These are phyloP conservation scores for Nettapus auritus DNA, from an alignment of 2,113 vertebrate genomes.

Conservation along the genomic window DNA sequence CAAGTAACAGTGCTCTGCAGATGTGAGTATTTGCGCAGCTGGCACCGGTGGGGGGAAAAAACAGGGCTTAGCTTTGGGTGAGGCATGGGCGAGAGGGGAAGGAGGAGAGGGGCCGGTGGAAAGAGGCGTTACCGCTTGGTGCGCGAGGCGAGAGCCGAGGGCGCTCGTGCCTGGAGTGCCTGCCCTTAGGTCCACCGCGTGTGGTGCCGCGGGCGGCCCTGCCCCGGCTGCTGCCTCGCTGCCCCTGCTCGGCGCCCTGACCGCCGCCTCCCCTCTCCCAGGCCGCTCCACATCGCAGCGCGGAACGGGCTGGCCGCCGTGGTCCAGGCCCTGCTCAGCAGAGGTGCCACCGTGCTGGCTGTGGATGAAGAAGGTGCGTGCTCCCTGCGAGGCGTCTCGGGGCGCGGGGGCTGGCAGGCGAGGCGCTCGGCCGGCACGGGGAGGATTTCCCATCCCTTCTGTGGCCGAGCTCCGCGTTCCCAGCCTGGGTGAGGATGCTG, in stretches of 20 bases:
- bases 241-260: background rate
- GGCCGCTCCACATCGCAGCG: constrained; percentile 98
- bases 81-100: accelerated
- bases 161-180: accelerated
- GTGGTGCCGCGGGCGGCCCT: background rate
- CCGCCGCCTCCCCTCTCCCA: constrained; percentile 34
- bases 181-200: background rate
- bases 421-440: accelerated
- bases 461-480: accelerated
- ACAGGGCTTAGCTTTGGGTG: accelerated
- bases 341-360: constrained; percentile 95
- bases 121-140: accelerated
- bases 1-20: constrained; percentile 92
- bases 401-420: background rate
- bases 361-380: constrained; percentile 92
- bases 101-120: background rate
- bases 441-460: background rate
- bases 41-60: background rate
- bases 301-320: constrained; percentile 93
- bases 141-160: background rate
- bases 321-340: constrained; percentile 94
- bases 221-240: background rate
- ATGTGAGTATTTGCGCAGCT: constrained; percentile 85
- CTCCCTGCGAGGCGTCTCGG: background rate
- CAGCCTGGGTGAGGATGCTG: accelerated